phyloP scores from a whole-genome alignment of 2,113 vertebrate genomes.

The Pseudonaja textilis region DNA sequence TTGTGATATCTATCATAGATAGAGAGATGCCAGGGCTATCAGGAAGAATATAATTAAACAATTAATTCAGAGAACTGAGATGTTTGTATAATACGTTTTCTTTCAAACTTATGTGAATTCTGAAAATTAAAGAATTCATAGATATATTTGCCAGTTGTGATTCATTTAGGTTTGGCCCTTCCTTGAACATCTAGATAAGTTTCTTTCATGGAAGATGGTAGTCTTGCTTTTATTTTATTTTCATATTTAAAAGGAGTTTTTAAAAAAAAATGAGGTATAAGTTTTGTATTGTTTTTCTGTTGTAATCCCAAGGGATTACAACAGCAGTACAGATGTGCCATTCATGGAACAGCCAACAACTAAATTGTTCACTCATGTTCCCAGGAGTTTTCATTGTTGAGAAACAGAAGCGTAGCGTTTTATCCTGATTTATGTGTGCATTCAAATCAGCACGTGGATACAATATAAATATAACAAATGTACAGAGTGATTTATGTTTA shows the following conservation, averaged over 20 bases:
- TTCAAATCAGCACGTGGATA: conserved; percentile 4
- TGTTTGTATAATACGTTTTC: background rate
- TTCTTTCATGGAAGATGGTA: background rate
- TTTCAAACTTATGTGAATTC: background rate
- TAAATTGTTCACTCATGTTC: conserved; percentile 6
- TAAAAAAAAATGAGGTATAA: background rate
- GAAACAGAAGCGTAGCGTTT: background rate
- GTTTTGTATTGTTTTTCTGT: background rate
- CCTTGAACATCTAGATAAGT: background rate
- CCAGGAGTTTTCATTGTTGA: conserved; percentile 8
- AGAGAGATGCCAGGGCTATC: background rate
- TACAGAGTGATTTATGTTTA: background rate
- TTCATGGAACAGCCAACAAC: background rate
- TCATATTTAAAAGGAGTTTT: background rate
- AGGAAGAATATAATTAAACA: background rate
- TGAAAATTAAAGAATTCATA: background rate
- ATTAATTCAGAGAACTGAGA: background rate
- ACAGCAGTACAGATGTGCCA: background rate
- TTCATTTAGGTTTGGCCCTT: background rate
- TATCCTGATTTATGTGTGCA: background rate
- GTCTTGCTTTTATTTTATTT: background rate
- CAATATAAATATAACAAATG: background rate
- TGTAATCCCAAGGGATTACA: background rate
- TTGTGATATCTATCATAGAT: background rate
- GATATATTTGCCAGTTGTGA: background rate